These are phyloP conservation scores for Halichoerus grypus DNA, from an alignment of 2,113 vertebrate species.

Conservation along the genomic window DNA sequence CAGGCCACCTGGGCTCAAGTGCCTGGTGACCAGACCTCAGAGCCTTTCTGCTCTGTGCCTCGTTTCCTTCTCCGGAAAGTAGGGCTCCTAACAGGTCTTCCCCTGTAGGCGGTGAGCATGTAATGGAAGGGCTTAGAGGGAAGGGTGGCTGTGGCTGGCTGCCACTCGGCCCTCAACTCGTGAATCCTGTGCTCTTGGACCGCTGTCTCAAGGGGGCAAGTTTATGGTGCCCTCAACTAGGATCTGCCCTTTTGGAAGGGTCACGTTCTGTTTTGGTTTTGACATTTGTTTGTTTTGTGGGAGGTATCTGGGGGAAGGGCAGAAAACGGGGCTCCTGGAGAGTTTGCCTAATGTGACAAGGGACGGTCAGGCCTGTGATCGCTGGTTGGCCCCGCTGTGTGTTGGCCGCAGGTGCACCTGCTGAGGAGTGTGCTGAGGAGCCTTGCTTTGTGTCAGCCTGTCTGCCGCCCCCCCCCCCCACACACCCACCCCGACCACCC, in stretches of 20 bases:
- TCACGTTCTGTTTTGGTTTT: background rate
- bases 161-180: too few species aligned
- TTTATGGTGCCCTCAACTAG: too few species aligned
- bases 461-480: background rate
- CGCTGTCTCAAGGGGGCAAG: background rate
- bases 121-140: background rate
- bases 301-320: background rate
- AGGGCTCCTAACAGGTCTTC: background rate
- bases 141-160: background rate
- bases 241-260: background rate
- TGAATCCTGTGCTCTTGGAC: background rate
- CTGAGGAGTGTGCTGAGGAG: background rate
- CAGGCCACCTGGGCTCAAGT: background rate
- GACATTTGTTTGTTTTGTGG: background rate
- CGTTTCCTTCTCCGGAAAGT: background rate
- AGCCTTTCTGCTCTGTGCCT: background rate
- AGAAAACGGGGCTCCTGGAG: background rate
- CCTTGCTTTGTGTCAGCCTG: background rate
- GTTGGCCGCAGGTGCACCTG: background rate
- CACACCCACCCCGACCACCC: too few species aligned
- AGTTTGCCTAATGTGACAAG: background rate
- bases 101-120: background rate
- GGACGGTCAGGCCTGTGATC: background rate
- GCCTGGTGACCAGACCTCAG: background rate
- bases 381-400: background rate